Conservation (phyloP, 2,113 vertebrate species). For the Aepyceros melampus region DNA sequence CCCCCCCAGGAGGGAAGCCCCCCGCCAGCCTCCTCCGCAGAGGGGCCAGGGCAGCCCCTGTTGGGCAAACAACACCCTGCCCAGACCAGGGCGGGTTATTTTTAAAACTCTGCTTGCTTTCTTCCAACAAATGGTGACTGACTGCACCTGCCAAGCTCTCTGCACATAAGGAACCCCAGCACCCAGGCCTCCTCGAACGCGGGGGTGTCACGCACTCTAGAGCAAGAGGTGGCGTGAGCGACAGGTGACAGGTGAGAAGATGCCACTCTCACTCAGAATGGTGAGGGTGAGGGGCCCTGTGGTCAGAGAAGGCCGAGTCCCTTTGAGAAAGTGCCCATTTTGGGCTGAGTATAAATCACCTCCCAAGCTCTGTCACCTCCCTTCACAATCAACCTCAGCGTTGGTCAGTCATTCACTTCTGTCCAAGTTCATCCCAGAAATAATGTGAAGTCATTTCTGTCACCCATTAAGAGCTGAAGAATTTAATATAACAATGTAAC, state of each 20-base stretch:
- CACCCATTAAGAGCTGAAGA: background rate
- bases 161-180: background rate
- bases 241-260: background rate
- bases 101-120: background rate
- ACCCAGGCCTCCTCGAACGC: background rate
- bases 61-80: too few relatives aligned
- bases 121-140: background rate
- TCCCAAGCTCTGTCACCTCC: background rate
- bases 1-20: background rate
- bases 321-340: accelerated
- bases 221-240: accelerated
- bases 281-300: background rate
- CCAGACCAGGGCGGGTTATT: background rate
- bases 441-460: accelerated
- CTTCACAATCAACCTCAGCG: background rate
- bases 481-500: background rate
- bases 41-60: too few relatives aligned
- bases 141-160: background rate
- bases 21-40: background rate
- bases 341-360: background rate
- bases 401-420: background rate
- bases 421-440: background rate
- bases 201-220: background rate
- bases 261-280: accelerated
- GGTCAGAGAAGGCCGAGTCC: background rate